phyloP scores from a whole-genome alignment of 2,888 invertebrate genomes.

The Ichneumoninae sp. region DNA sequence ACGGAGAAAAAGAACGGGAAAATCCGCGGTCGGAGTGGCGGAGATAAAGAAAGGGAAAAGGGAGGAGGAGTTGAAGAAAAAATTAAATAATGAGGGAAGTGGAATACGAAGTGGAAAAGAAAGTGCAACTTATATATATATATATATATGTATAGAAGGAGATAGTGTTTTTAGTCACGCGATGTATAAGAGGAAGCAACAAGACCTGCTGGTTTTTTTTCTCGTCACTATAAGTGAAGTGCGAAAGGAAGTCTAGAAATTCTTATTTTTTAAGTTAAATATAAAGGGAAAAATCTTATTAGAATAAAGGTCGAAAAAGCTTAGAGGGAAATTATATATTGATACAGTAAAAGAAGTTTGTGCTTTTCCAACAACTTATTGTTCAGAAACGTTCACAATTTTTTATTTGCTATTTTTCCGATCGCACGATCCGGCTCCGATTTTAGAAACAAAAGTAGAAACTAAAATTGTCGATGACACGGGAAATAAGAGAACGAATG shows the following conservation, averaged over 20 bases:
- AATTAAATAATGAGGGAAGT: constrained; percentile 10
- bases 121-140: background rate
- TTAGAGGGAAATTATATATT: background rate
- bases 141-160: background rate
- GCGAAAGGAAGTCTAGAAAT: background rate
- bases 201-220: no score
- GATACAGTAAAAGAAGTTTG: no score
- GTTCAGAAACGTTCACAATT: no score
- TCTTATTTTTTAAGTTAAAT: background rate
- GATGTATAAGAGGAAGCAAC: no score
- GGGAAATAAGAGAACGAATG: no score
- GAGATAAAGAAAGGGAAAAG: constrained; percentile 27
- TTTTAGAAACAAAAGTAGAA: no score
- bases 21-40: constrained; percentile 3
- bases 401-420: no score
- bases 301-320: constrained; percentile 32
- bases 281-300: background rate
- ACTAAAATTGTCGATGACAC: no score
- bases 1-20: constrained; percentile 22
- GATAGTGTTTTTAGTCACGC: no score
- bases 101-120: background rate
- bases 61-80: constrained; percentile 20
- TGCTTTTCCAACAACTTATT: no score
- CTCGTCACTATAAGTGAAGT: no score
- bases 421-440: no score